Base-by-base conservation (phyloP, 2,888 invertebrate genomes). In the Drosophila tripunctata region DNA sequence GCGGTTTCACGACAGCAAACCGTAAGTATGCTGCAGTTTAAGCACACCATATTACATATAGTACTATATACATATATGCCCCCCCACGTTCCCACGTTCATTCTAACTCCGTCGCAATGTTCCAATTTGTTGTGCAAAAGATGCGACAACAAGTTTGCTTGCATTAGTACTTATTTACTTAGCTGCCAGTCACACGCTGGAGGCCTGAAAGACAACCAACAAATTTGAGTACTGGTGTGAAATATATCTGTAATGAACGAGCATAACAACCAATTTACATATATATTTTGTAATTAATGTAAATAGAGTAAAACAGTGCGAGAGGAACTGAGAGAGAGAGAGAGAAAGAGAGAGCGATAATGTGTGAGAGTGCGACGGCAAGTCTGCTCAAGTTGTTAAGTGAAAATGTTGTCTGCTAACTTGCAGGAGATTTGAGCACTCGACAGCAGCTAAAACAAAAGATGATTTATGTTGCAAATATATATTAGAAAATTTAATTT, bases 1-100 rank as follows among this genome's bases (percentile, higher is more conserved):
- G 69, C 54, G 73, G 68, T 73, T 69, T 74, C 67, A 60, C 60
- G 67, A 56, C 60, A 66, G 71, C 75, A 74, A 65, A 66, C 65
- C 72, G 58, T 57, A 65, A 62, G 72, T 86, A 72, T 64, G 67
- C 58, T 71, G 63, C 50, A 77, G 69, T 57, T 70, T 51, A 40
- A 22, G 40, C n/a, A 38, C 10, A 56, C 5, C 27, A 24, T n/a
- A 27, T 48, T 17, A 40, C 40, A 8, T n/a, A n/a, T n/a, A n/a
- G n/a, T n/a, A n/a, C n/a, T n/a, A n/a, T n/a, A n/a, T n/a, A n/a
- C n/a, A n/a, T n/a, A n/a, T n/a, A n/a, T n/a, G n/a, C 6, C 41
- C 19, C 5, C 3, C 12, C 5, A 31, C 17, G 19, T 40, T 10
- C 35, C 5, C 30, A 19, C 12, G 3, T 17, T 24, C 17, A 6